These are phyloP conservation scores for Nesidiocoris tenuis DNA, from an alignment of 2,888 invertebrate genomes.

Conservation along the genomic window DNA sequence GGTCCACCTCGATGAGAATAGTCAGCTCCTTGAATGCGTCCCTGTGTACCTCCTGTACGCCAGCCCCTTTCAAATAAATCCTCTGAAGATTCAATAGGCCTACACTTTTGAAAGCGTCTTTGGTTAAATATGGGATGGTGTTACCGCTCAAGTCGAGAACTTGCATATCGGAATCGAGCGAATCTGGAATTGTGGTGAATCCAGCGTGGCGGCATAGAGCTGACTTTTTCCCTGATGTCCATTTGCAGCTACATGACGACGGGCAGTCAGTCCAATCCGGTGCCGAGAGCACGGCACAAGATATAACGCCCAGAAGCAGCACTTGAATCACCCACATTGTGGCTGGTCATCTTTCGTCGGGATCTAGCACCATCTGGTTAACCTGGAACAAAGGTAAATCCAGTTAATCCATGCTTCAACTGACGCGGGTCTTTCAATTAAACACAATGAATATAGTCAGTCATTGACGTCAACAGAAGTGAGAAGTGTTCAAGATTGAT, in stretches of 20 bases:
- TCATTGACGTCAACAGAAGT: no score
- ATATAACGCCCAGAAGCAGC: slow-evolving; percentile 46
- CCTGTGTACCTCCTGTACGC: slow-evolving; percentile 72
- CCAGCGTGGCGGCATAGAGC: slow-evolving; percentile 81
- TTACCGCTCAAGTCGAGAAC: slow-evolving; percentile 83
- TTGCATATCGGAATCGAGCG: slow-evolving; percentile 74
- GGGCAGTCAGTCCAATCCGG: slow-evolving; percentile 89
- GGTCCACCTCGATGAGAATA: slow-evolving; percentile 82
- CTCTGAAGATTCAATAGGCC: slow-evolving; percentile 82
- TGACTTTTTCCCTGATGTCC: slow-evolving; percentile 88
- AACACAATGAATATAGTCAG: no score
- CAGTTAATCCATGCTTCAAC: neutral
- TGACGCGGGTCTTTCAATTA: no score
- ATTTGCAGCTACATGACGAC: slow-evolving; percentile 83
- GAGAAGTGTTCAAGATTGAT: no score
- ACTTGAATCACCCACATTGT: slow-evolving; percentile 47
- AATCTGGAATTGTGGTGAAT: slow-evolving; percentile 72
- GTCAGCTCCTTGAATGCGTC: slow-evolving; percentile 84
- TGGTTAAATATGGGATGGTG: slow-evolving; percentile 70
- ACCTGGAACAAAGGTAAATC: slow-evolving; percentile 43
- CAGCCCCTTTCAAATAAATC: slow-evolving; percentile 74
- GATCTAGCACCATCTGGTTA: slow-evolving; percentile 45
- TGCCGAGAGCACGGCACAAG: slow-evolving; percentile 55
- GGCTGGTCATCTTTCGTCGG: slow-evolving; percentile 45
- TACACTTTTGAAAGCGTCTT: slow-evolving; percentile 75